phyloP scores from a whole-genome alignment of 1,140 invertebrate genomes.

The Achroia grisella region DNA sequence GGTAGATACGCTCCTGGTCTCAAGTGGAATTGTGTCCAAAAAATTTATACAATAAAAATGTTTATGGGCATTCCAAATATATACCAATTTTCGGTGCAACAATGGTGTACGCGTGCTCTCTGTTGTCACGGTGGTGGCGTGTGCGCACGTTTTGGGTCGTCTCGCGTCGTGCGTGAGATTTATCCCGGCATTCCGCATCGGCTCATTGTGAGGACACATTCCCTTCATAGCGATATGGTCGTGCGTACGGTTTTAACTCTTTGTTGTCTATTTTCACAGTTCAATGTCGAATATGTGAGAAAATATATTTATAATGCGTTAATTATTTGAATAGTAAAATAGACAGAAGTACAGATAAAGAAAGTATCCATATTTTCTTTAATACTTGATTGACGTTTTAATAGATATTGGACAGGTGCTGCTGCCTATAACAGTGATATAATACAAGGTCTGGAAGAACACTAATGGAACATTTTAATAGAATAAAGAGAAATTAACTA shows the following conservation, averaged over 20 bases:
- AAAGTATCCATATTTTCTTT: too few species aligned
- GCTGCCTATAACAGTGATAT: too few species aligned
- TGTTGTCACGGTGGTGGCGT: slow-evolving; percentile 27
- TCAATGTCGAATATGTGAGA: slow-evolving; percentile 9
- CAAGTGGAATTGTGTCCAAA: too few species aligned
- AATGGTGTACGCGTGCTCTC: slow-evolving; percentile 12
- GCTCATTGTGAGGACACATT: slow-evolving; percentile 27
- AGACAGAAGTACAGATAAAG: too few species aligned
- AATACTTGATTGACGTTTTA: too few species aligned
- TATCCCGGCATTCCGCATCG: slow-evolving; percentile 24
- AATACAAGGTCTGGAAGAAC: too few species aligned
- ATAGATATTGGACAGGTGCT: too few species aligned
- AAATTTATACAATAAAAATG: too few species aligned
- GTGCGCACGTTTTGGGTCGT: slow-evolving; percentile 45
- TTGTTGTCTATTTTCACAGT: slow-evolving; percentile 39
- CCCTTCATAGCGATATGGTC: slow-evolving; percentile 47
- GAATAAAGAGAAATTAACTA: too few species aligned
- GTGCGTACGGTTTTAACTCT: slow-evolving; percentile 25
- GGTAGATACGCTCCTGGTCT: too few species aligned
- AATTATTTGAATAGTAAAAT: too few species aligned
- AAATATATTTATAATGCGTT: slow-evolving; percentile 5
- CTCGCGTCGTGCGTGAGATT: not conserved
- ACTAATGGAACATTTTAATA: too few species aligned
- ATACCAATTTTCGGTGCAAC: not conserved
- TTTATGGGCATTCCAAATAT: slow-evolving; percentile 6